These are phyloP conservation scores for Drosophila elegans DNA, from an alignment of 1,140 invertebrate species.

Conservation along the genomic window DNA sequence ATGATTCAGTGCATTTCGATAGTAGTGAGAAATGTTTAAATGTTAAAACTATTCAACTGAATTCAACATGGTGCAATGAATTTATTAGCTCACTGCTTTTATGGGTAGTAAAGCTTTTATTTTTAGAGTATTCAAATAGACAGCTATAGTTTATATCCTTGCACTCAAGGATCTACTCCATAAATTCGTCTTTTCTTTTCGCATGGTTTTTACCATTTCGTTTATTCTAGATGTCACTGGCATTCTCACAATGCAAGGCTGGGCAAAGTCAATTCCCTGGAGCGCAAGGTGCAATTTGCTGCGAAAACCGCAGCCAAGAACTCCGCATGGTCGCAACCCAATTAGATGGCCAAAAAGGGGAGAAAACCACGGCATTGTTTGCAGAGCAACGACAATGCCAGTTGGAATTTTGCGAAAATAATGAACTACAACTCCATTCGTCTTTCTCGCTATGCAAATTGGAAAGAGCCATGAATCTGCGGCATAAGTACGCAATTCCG, in stretches of 20 bases:
- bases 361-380: conserved; percentile 6
- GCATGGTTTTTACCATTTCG: background rate
- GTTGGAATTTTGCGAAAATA: conserved; percentile 14
- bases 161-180: background rate
- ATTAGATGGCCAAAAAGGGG: conserved; percentile 17
- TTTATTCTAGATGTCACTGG: conserved; percentile 8
- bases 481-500: conserved; percentile 22
- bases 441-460: conserved; percentile 26
- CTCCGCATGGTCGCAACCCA: conserved; percentile 18
- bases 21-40: no score
- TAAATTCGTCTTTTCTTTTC: background rate
- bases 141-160: background rate
- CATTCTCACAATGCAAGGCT: conserved; percentile 2
- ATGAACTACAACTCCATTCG: conserved; percentile 8
- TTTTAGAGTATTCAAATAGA: background rate
- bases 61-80: background rate
- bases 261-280: conserved; percentile 22
- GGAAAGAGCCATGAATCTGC: conserved; percentile 1
- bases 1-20: no score
- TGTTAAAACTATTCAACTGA: no score
- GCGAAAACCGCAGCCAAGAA: conserved; percentile 2
- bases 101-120: background rate
- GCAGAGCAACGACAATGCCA: background rate
- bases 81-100: background rate
- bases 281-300: conserved; percentile 15